Evolutionary conservation across 1,140 invertebrate species (phyloP), one percentile per base, ranked within the genome.

Genomic region (Oncopodura yosiiana): DNA sequence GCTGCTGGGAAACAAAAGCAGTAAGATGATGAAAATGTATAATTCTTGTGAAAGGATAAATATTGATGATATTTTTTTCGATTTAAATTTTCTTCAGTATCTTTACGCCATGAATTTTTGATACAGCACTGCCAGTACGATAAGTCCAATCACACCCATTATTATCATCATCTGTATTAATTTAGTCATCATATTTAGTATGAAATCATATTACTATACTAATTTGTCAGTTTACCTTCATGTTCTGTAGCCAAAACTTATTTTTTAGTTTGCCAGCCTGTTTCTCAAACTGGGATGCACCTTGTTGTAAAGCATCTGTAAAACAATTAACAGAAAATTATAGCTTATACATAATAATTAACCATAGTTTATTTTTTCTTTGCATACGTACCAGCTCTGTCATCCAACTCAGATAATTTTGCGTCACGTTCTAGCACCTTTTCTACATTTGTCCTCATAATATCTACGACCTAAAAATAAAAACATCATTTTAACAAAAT

Each of bases 401-500:
- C 88, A 68, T 95, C 92, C 59, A 96, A 77, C 74, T 95, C 91
- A 18, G 91, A 92, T 53, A 96, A 78, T 75, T 96, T 95, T 70
- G 87, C 82, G 82, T 96, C 93, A 69, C 93, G 79, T 71, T 96
- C 92, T 62, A 96, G 74, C 19, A 96, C 93, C 71, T 96, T 96
- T 68, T 95, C 93, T 42, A 96, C 92, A 72, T 96, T 96, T 51
- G 90, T 90, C 75, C 88, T 83, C 90, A 94, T 94, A 62, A 94
- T 94, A 71, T 91, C 89, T 62, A 88, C 86, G 66, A 88, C 86
- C 78, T 88, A 65, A 60, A 54, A 53, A 58, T 54, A 60, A 53
- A 60, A 54, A 42, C 23, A 49, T 50, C 34, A 54, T 56, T 43
- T 60, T 51, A 49, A 60, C 27, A 46, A 46, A 27, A 46, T 32